Evolutionary conservation across 2,113 vertebrate genomes (phyloP), one percentile per base, ranked within the genome.

Genomic region (Lepus timidus): DNA sequence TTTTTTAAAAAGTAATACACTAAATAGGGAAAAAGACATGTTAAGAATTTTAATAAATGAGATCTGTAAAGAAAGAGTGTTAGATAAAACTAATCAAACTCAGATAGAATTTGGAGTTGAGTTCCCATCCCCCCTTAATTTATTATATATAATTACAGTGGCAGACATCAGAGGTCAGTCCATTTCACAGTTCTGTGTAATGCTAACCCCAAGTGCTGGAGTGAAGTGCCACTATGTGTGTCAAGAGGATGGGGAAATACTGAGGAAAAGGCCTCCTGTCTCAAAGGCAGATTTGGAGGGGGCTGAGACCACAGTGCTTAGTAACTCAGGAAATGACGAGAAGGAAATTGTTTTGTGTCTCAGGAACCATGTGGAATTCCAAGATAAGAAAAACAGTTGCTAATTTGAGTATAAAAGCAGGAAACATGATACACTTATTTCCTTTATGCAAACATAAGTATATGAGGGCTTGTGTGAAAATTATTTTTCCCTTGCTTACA

Each of bases 351-450:
- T 98, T 99, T 96, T 95, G 98, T 93, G 85, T 98, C 98, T 98
- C 98, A 97, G 99, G 99, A 99, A 99, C 98, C 98, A 98, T 99
- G 99, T 99, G 99, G 98, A 98, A 98, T 96, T 98, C 88, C 96
- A 97, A 99, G 99, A 99, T 99, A 99, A 99, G 99, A 98, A 93
- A 81, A 98, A 98, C 97, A 98, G 98, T 99, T 99, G 98, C 99
- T 99, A 99, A 99, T 99, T 99, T 97, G 97, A 98, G 98, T 98
- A 98, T 99, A 98, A 99, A 99, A 98, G 99, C 99, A 99, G 99
- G 99, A 99, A 99, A 99, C 71, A 97, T 98, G 98, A 99, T 99
- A 99, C 98, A 98, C 98, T 98, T 98, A 98, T 98, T 99, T 99
- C 99, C 98, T 98, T 99, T 97, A 98, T 98, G 98, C 98, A 99